phyloP scores from a whole-genome alignment of 2,113 vertebrate species.

The Suncus etruscus region DNA sequence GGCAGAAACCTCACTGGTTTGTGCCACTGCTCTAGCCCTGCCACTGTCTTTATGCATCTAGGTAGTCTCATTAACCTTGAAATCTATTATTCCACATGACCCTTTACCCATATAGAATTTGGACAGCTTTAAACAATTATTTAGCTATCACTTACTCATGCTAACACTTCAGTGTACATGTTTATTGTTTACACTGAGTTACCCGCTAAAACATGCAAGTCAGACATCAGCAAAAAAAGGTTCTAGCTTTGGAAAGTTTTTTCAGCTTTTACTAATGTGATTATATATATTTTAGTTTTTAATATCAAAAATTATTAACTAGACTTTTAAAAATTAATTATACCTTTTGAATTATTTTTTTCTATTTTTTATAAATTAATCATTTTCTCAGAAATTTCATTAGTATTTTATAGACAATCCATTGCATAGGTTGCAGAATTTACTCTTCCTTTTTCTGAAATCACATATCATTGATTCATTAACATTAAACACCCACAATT shows the following conservation, averaged over 20 bases:
- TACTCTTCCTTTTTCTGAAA: neutral
- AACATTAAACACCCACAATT: neutral
- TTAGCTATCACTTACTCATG: neutral
- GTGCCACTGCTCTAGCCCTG: neutral
- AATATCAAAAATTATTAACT: neutral
- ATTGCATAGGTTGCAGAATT: neutral
- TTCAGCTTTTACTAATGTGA: neutral
- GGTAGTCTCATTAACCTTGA: neutral
- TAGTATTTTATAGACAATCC: neutral
- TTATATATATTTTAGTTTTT: neutral
- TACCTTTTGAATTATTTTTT: neutral
- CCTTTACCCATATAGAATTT: neutral
- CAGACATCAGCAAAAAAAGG: neutral
- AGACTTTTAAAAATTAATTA: neutral
- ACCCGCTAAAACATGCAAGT: neutral
- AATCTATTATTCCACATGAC: neutral
- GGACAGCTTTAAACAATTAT: neutral
- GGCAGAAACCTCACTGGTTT: no score
- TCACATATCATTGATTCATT: neutral
- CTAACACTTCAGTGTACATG: neutral
- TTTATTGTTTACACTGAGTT: neutral
- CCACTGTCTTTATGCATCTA: neutral
- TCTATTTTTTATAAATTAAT: neutral
- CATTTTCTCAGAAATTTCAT: neutral
- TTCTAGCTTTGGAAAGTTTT: neutral